Conservation (phyloP, 2,113 vertebrate genomes). For the Mixornis gularis region DNA sequence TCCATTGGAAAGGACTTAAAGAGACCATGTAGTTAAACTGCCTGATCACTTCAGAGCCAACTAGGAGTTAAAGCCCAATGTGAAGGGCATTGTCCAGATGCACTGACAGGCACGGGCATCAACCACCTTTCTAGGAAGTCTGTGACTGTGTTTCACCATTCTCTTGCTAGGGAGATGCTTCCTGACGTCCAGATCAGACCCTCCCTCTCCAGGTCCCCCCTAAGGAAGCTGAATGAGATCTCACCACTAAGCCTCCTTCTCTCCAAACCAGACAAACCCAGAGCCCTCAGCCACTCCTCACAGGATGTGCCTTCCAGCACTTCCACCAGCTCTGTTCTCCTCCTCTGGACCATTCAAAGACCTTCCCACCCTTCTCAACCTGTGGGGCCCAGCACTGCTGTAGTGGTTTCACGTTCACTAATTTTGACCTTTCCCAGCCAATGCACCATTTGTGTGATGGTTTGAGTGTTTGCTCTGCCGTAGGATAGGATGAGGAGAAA, state of each 20-base stretch:
- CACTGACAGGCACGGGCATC: accelerated
- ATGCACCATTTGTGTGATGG: too few relatives aligned
- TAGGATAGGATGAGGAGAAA: too few relatives aligned
- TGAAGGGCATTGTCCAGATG: background rate
- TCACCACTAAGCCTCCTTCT: background rate
- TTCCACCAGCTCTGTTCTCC: background rate
- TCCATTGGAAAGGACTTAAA: background rate
- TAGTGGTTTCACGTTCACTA: too few relatives aligned
- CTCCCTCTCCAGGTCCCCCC: accelerated
- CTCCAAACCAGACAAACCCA: background rate
- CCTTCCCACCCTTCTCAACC: background rate
- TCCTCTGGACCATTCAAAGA: background rate
- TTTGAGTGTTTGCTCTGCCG: too few relatives aligned
- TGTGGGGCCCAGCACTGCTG: background rate
- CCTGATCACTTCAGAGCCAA: background rate
- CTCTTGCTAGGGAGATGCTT: background rate
- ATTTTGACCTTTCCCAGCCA: too few relatives aligned
- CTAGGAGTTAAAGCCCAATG: background rate
- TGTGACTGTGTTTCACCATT: background rate
- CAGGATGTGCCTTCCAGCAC: background rate
- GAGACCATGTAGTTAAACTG: background rate
- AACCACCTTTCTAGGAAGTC: background rate
- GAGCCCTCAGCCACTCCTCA: accelerated
- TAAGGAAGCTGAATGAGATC: background rate
- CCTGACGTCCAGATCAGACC: background rate